Base-by-base conservation (phyloP, 2,113 vertebrate genomes). In the Poeciliopsis retropinna region DNA sequence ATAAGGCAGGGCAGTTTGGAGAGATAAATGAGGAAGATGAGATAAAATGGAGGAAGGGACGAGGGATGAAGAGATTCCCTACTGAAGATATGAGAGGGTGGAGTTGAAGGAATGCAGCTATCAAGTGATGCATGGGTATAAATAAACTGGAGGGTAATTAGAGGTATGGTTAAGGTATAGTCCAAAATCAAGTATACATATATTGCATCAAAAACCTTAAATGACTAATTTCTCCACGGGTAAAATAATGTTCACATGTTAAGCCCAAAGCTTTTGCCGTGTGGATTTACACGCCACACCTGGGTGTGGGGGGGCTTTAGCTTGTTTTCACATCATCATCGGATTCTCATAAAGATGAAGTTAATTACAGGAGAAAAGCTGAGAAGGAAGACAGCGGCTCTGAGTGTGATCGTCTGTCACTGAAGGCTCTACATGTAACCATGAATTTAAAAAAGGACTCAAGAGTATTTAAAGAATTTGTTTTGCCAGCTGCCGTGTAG, bases 391-490 rank as follows among this genome's bases (percentile, higher is more conserved):
- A 3, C 7, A n/a, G 51, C 2, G 5, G 44, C 44, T 47, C 44
- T 1, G 44, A n/a, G 60, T 47, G 22, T 67, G 66, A 81, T 72
- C 67, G 34, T 54, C 29, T 78, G 75, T 79, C 74, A 84, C 64
- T 79, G 80, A 73, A 37, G 72, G 22, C 67, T 72, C 72, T 34
- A 15, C n/a, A 70, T 80, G 70, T 60, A 72, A 65, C 54, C 1
- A 13, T 67, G 70, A 68, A 69, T 81, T 79, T 87, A 75, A 80
- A 84, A 81, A 89, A 70, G 73, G 71, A 64, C 78, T 77, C 64
- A 39, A 37, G 82, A 85, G 84, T 84, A 89, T 92, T 71, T 86
- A 60, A 88, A 84, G 91, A 91, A 92, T 92, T 82, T 87, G 90
- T 90, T 90, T 76, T 75, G 82, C 85, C 92, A 92, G 90, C 87